Percentiles rank a stretch among this genome's conserved stretches.
These are phyloP conservation scores for Erpobdella octoculata DNA, from an alignment of 2,888 invertebrate species.

Conservation along the genomic window DNA sequence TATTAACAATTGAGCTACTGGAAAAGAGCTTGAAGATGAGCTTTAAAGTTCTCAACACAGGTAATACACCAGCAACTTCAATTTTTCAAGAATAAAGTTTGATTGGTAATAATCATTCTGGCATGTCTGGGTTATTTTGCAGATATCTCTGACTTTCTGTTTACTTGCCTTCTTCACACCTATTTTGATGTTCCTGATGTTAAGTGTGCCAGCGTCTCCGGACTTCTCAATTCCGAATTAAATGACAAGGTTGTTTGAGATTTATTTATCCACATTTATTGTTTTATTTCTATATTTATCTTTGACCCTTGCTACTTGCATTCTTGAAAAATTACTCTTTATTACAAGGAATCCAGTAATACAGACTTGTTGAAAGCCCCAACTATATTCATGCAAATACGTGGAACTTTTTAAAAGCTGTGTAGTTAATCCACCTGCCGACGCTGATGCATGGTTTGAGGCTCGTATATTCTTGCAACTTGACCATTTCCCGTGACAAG, in stretches of 20 bases:
- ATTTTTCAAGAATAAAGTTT: neutral
- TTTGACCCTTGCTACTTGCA: too few species aligned
- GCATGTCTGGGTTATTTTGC: constrained; percentile 12
- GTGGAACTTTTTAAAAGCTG: too few species aligned
- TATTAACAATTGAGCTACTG: constrained; percentile 80
- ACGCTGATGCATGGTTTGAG: too few species aligned
- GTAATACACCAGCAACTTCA: neutral
- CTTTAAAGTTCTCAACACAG: constrained; percentile 57
- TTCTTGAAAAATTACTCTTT: neutral
- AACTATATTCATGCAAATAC: neutral
- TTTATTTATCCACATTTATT: neutral
- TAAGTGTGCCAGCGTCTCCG: constrained; percentile 79
- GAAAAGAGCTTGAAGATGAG: constrained; percentile 86
- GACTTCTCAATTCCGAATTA: constrained; percentile 80
- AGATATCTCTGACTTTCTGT: constrained; percentile 59
- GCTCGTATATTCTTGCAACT: too few species aligned
- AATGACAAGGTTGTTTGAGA: constrained; percentile 59
- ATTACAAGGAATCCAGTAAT: neutral
- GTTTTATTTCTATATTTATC: neutral
- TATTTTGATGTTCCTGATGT: constrained; percentile 94
- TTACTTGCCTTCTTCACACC: constrained; percentile 84
- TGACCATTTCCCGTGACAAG: neutral
- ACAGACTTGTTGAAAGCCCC: neutral
- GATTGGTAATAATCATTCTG: neutral
- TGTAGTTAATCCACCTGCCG: too few species aligned